phyloP scores from a whole-genome alignment of 2,797 vertebrate genomes.

The Molossus alvarezi region DNA sequence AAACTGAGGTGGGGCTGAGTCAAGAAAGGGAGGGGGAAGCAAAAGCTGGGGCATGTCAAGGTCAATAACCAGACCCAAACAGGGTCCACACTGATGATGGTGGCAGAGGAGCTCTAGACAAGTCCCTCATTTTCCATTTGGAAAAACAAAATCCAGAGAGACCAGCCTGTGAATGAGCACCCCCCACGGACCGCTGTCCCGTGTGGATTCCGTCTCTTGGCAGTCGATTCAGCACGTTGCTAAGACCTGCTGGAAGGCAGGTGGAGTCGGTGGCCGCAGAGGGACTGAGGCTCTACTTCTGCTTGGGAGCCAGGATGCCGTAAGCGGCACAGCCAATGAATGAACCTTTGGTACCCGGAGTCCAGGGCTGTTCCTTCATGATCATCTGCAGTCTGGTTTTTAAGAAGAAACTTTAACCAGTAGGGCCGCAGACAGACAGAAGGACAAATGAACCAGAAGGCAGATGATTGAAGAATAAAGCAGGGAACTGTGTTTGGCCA shows the following conservation, averaged over 20 bases:
- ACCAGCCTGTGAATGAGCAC: background rate
- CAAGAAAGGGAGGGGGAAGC: background rate
- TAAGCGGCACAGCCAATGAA: background rate
- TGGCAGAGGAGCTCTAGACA: background rate
- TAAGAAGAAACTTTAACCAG: background rate
- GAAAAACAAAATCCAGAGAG: background rate
- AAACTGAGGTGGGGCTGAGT: background rate
- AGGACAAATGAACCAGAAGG: background rate
- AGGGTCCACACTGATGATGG: background rate
- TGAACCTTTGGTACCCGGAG: background rate
- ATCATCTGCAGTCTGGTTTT: slow-evolving; percentile 1
- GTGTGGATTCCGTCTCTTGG: background rate
- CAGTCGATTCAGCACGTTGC: background rate
- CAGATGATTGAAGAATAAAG: background rate
- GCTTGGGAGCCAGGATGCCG: background rate
- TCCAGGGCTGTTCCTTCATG: background rate
- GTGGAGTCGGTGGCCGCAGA: background rate
- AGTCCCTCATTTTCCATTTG: background rate
- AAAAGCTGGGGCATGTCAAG: background rate
- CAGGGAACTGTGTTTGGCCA: background rate
- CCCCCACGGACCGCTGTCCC: accelerated
- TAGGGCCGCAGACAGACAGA: background rate
- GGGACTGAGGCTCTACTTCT: background rate
- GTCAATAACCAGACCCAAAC: background rate
- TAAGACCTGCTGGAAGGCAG: background rate